Percentiles rank a stretch among this genome's conserved stretches.
Evolutionary conservation across 2,888 invertebrate species (phyloP).

Genomic region (Drosophila quinaria): DNA sequence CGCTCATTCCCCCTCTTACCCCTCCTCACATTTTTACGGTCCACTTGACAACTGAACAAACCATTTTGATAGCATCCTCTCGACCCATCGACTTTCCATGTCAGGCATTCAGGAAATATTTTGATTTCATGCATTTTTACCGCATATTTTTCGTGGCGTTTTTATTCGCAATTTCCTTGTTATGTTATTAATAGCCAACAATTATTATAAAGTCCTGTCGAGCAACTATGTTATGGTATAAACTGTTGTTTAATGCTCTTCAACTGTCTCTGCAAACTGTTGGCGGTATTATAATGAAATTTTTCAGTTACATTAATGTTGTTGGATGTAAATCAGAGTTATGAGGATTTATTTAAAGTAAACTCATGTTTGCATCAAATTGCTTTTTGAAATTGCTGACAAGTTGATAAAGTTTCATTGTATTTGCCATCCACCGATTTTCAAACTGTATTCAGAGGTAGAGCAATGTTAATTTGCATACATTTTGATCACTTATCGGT

Average conservation of each 20-base stretch:
- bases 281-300: background rate
- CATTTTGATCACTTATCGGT: slow-evolving; percentile 8
- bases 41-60: background rate
- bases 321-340: background rate
- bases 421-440: slow-evolving; percentile 8
- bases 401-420: slow-evolving; percentile 9
- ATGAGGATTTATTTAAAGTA: background rate
- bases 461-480: slow-evolving; percentile 1
- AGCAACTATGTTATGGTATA: background rate
- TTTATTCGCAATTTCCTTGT: slow-evolving; percentile 4
- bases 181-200: background rate
- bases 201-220: background rate
- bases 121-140: slow-evolving; percentile 40
- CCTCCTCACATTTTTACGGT: too few relatives aligned
- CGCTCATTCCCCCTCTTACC: background rate
- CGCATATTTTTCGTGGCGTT: slow-evolving; percentile 8
- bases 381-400: background rate
- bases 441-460: slow-evolving; percentile 15
- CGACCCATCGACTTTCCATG: slow-evolving; percentile 7
- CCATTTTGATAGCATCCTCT: background rate
- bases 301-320: background rate
- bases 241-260: background rate
- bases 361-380: background rate
- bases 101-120: slow-evolving; percentile 38
- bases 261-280: background rate